Evolutionary conservation across 2,888 invertebrate species (phyloP), one percentile per base, ranked within the genome.

Genomic region (Antheraea assamensis): DNA sequence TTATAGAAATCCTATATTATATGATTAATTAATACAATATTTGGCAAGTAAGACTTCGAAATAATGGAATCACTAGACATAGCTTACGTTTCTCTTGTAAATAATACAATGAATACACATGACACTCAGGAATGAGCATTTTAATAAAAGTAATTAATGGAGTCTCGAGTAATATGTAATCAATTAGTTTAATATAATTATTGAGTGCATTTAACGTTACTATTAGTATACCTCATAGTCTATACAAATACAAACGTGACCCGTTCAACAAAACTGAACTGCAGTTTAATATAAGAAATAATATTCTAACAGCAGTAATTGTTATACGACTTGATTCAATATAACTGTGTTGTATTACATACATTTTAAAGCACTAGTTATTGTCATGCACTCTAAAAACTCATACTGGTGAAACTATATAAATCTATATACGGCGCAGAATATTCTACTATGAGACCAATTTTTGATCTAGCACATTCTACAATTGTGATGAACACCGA

Each of bases 331-430:
- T 70, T 75, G 73, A 55, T 72, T 64, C 74, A 73, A 74, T 77
- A 75, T 81, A 80, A 82, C 74, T 71, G 84, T 83, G 84, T 85
- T 81, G 82, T 83, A 71, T 8, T 68, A 68, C 31, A 68, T 68
- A 68, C 24, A 68, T 68, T 85, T 88, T 90, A 88, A 92, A 92
- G 90, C 90, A 87, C 89, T 92, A 92, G 75, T 93, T 94, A 93
- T 94, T 94, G 94, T 94, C 94, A 94, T 94, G 94, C 94, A 91
- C 89, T 90, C 90, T 89, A 90, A 83, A 76, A 80, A 77, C 76
- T 82, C 80, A 81, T 76, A 78, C 77, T 71, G 75, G 81, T 82
- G 80, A 81, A 80, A 73, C 76, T 68, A 71, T 68, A 71, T 72
- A 74, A 68, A 72, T 71, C 72, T 74, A 66, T 75, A 76, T 75